Base-by-base conservation (phyloP, 2,113 vertebrate species). In the Corydoras maculifer region DNA sequence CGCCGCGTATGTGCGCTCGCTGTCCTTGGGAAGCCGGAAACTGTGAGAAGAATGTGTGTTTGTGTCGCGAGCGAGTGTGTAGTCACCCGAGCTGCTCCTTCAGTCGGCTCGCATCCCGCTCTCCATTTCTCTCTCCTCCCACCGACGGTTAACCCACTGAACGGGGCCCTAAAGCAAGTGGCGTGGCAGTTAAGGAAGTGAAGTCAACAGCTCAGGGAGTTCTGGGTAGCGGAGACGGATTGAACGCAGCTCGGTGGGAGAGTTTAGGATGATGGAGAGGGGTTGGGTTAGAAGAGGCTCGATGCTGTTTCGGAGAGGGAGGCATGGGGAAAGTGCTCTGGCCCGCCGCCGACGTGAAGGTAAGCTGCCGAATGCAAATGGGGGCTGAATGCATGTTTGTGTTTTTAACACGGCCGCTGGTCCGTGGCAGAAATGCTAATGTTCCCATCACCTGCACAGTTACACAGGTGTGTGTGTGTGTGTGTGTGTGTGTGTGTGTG, bases 11-110 rank as follows among this genome's bases (percentile, higher is more conserved):
- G 67, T 70, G 57, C 48, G 55, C 67, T 12, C 62, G 25, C 58
- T 29, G 30, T 64, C 48, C 68, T 67, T 74, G 68, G 63, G 63
- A 73, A 73, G 55, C 58, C 59, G 58, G 54, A 70, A 67, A 30
- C 53, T 7, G 54, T 12, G 55, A 70, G 58, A 58, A 15, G 67
- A 53, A 50, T 49, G 9, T 25, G 15, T 58, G 54, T 14, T 49
- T 53, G 58, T 70, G 48, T 65, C 35, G 7, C 35, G 53, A 18
- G 59, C 8, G 12, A 68, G 32, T 7, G 51, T 63, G 18, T 50
- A 29, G 63, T 58, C 62, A 65, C 62, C 49, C 55, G 30, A 58
- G 62, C 66, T 35, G 25, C 72, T 68, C 49, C 30, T 54, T 49
- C 29, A 9, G 30, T 30, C 11, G 8, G 29, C 11, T 64, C 49